Evolutionary conservation across 1,140 invertebrate species (phyloP).

Genomic region (Cotesia glomerata): DNA sequence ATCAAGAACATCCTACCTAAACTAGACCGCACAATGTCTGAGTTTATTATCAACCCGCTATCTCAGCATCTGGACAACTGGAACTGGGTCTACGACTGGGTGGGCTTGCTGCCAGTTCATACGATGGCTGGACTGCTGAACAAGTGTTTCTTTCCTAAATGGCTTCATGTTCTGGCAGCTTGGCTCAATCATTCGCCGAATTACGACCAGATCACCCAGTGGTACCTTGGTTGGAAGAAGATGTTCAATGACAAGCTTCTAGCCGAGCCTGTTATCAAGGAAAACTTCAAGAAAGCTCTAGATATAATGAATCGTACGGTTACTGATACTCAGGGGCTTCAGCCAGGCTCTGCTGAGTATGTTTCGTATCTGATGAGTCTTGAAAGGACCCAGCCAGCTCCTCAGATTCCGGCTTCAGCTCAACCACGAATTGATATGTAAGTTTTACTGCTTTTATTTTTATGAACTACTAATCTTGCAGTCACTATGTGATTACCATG

Average conservation of each 20-base stretch:
- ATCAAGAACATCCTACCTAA: slow-evolving; percentile 92
- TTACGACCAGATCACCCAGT: slow-evolving; percentile 83
- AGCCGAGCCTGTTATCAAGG: slow-evolving; percentile 74
- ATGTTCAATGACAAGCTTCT: slow-evolving; percentile 75
- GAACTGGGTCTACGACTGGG: slow-evolving; percentile 90
- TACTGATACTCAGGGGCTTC: slow-evolving; percentile 61
- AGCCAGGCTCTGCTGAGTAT: slow-evolving; percentile 66
- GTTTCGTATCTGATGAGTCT: slow-evolving; percentile 67
- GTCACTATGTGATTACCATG: too few species aligned
- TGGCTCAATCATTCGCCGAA: slow-evolving; percentile 85
- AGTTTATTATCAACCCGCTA: slow-evolving; percentile 85
- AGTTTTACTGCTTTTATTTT: neutral
- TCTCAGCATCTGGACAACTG: slow-evolving; percentile 81
- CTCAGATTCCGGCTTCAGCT: slow-evolving; percentile 66
- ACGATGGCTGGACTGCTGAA: slow-evolving; percentile 78
- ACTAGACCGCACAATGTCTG: slow-evolving; percentile 74
- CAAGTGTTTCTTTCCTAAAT: slow-evolving; percentile 87
- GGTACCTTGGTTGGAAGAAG: slow-evolving; percentile 89
- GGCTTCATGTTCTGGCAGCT: slow-evolving; percentile 78
- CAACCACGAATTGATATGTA: slow-evolving; percentile 64
- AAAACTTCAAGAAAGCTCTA: slow-evolving; percentile 85
- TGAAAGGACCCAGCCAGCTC: slow-evolving; percentile 61
- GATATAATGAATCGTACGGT: slow-evolving; percentile 91
- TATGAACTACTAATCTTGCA: too few species aligned
- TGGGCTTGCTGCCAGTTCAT: slow-evolving; percentile 75